Base-by-base conservation (phyloP, 2,113 vertebrate species). In the Equus przewalskii region DNA sequence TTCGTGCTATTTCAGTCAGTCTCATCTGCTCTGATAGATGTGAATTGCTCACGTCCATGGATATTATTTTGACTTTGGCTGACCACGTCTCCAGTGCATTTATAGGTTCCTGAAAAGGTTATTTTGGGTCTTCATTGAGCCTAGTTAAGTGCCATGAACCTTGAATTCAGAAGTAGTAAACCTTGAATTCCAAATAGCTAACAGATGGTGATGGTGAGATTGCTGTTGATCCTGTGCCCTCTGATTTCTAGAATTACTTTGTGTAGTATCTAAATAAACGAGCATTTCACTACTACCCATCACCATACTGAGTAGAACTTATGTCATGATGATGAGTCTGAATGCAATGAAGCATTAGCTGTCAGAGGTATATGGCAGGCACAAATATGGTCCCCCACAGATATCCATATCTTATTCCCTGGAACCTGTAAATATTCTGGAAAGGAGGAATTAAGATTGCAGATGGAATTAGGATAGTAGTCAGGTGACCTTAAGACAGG, bases 61-160 rank as follows among this genome's bases (percentile, higher is more conserved):
- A 79, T 97, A 88, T 96, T 95, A 96, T 96, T 98, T 96, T 94
- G 94, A 97, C 14, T 83, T 96, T 89, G 56, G 46, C 19, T 88
- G 87, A 86, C 58, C 22, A 16, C 0, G 41, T 90, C 6, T 89
- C n/a, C 33, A 89, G 36, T 76, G 96, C 90, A 89, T 1, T 87
- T 92, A 58, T 93, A 33, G 49, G 24, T 89, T 96, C 46, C 36
- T 72, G 6, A 82, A 83, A 91, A 76, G n/a, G 58, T 96, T 91
- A 69, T 93, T 81, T 84, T 76, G 70, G 69, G 58, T 88, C 65
- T 97, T 96, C 2, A 65, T 26, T 83, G 70, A 54, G 26, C 46
- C 88, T 89, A 94, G 86, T 96, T 95, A 75, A 87, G 26, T 87
- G 36, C 36, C 87, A 22, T 92, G 44, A 96, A 78, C 64, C 44